Evolutionary conservation across 2,888 invertebrate genomes (phyloP).

Genomic region (Mythimna pallens): DNA sequence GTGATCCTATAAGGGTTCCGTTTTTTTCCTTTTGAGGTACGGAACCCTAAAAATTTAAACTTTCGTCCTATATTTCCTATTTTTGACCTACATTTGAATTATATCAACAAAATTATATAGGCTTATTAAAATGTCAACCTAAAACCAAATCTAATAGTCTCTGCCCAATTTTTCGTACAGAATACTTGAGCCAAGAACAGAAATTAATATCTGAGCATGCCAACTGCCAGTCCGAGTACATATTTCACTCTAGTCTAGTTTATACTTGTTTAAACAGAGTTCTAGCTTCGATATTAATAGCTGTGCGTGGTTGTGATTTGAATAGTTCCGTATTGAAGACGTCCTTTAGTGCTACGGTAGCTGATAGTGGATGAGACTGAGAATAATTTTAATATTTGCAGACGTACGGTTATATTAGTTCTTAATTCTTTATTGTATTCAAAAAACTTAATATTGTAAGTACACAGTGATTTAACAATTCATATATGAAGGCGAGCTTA

Average conservation of each 20-base stretch:
- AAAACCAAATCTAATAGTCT: constrained; percentile 29
- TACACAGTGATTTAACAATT: too few relatives aligned
- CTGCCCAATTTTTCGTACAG: constrained; percentile 12
- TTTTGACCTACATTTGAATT: too few relatives aligned
- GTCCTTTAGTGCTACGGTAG: constrained; percentile 54
- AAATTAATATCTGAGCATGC: constrained; percentile 57
- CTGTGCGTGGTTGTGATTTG: constrained; percentile 79
- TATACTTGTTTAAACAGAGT: constrained; percentile 73
- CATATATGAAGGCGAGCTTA: too few relatives aligned
- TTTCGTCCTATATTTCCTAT: not conserved
- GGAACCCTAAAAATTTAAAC: not conserved
- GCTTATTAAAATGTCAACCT: not conserved
- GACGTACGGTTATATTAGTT: too few relatives aligned
- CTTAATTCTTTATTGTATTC: too few relatives aligned
- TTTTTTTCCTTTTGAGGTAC: too few relatives aligned
- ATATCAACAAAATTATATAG: not conserved
- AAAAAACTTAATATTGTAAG: too few relatives aligned
- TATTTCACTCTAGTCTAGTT: constrained; percentile 63
- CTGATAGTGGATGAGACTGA: constrained; percentile 55
- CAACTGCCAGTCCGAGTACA: constrained; percentile 58
- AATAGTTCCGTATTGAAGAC: constrained; percentile 78
- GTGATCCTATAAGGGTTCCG: too few relatives aligned
- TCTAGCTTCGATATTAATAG: constrained; percentile 78
- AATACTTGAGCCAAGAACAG: constrained; percentile 32
- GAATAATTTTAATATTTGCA: too few relatives aligned